These are phyloP conservation scores for Chromoteleia sp. DNA, from an alignment of 2,888 invertebrate genomes.

Conservation along the genomic window DNA sequence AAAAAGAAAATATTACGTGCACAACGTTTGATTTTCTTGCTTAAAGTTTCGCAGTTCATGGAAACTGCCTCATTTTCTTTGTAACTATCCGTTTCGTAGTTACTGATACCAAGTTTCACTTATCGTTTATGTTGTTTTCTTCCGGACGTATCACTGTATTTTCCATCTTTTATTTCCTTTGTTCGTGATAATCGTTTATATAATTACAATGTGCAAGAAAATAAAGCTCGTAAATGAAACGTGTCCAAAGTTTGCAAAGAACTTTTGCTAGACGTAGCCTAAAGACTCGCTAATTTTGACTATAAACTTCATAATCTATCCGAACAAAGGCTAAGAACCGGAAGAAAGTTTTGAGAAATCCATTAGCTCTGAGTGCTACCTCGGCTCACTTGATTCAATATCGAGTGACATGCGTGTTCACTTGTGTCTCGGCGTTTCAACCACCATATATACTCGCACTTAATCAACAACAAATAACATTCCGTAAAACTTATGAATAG, in stretches of 20 bases:
- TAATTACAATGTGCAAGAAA: conserved; percentile 25
- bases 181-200: conserved; percentile 7
- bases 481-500: conserved; percentile 2
- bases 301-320: conserved; percentile 77
- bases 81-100: conserved; percentile 28
- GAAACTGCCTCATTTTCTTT: conserved; percentile 44
- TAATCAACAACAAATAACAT: conserved; percentile 23
- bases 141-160: conserved; percentile 14
- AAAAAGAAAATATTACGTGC: conserved; percentile 25
- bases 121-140: conserved; percentile 34
- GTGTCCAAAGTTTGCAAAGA: conserved; percentile 26
- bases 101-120: conserved; percentile 11
- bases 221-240: conserved; percentile 5
- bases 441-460: conserved; percentile 5
- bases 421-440: conserved; percentile 20
- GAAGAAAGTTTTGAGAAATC: conserved; percentile 79
- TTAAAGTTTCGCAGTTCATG: conserved; percentile 43
- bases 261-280: conserved; percentile 37
- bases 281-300: conserved; percentile 79
- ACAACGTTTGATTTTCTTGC: conserved; percentile 50
- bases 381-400: conserved; percentile 41
- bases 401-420: conserved; percentile 18
- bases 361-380: conserved; percentile 73
- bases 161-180: conserved; percentile 25
- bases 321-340: conserved; percentile 74